These are phyloP conservation scores for Carcharodon carcharias DNA, from an alignment of 2,797 vertebrate genomes.

Conservation along the genomic window DNA sequence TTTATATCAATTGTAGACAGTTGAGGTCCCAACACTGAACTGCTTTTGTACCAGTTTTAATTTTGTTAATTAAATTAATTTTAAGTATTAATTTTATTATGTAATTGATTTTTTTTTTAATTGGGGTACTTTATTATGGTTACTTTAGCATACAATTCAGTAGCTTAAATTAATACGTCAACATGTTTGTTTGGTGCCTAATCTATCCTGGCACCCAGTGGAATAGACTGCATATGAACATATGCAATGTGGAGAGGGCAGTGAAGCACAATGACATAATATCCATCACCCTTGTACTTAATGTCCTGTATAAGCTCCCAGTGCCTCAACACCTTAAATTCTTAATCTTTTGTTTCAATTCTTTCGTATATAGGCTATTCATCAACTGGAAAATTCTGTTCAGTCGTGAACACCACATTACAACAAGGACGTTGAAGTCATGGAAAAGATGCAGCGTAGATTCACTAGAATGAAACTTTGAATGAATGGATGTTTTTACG, in stretches of 20 bases:
- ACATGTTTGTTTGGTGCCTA: neutral
- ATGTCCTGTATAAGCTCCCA: neutral
- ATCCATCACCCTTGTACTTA: neutral
- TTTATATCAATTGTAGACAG: too few species aligned
- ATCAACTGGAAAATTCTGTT: neutral
- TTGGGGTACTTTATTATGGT: too few species aligned
- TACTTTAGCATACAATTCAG: neutral
- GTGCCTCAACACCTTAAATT: neutral
- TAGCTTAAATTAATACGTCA: neutral
- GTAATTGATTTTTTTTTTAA: too few species aligned
- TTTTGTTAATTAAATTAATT: too few species aligned
- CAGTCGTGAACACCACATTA: neutral
- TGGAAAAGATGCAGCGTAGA: neutral
- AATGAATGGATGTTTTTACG: neutral
- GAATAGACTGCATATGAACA: neutral
- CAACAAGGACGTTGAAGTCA: neutral
- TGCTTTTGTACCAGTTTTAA: too few species aligned
- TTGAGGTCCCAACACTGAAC: too few species aligned
- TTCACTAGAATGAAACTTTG: neutral
- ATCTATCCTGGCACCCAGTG: neutral
- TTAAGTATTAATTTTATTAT: too few species aligned
- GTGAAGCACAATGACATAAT: neutral
- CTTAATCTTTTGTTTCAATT: neutral
- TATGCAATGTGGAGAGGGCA: neutral
- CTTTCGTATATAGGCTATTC: neutral